Evolutionary conservation across 2,797 vertebrate species (phyloP).

Genomic region (Brachymystax lenok): DNA sequence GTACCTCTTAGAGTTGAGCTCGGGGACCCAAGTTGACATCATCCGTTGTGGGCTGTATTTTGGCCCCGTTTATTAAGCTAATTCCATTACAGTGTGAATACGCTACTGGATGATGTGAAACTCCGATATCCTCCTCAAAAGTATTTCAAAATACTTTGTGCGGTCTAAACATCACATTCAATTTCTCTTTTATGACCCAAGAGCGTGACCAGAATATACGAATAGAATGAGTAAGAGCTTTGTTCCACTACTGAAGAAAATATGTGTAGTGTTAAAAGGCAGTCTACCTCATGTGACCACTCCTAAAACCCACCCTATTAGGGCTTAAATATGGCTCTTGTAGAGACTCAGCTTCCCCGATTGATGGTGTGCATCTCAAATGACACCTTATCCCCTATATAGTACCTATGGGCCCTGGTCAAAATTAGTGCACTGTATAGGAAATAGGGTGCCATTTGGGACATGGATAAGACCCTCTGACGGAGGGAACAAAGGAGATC

Average conservation of each 20-base stretch:
- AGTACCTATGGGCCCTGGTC: background rate
- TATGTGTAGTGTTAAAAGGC: background rate
- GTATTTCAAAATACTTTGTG: constrained; percentile 18
- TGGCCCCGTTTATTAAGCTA: constrained; percentile 59
- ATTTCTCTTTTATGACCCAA: constrained; percentile 24
- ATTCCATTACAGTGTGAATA: constrained; percentile 45
- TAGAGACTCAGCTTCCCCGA: constrained; percentile 34
- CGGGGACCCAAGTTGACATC: constrained; percentile 61
- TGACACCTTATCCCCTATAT: background rate
- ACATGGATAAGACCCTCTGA: constrained; percentile 43
- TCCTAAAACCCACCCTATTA: constrained; percentile 41
- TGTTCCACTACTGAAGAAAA: background rate
- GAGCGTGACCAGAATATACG: constrained; percentile 31
- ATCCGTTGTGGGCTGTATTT: constrained; percentile 21
- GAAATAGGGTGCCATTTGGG: constrained; percentile 5
- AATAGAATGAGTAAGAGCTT: constrained; percentile 43
- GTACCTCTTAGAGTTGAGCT: constrained; percentile 48
- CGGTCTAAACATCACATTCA: constrained; percentile 35
- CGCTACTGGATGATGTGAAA: constrained; percentile 42
- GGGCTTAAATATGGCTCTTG: constrained; percentile 43
- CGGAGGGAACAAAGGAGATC: constrained; percentile 58
- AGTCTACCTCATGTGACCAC: constrained; percentile 8
- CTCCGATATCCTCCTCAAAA: constrained; percentile 31
- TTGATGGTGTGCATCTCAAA: constrained; percentile 9
- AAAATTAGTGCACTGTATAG: background rate